These are phyloP conservation scores for Protonemura montana DNA, from an alignment of 2,888 invertebrate species.

Conservation along the genomic window DNA sequence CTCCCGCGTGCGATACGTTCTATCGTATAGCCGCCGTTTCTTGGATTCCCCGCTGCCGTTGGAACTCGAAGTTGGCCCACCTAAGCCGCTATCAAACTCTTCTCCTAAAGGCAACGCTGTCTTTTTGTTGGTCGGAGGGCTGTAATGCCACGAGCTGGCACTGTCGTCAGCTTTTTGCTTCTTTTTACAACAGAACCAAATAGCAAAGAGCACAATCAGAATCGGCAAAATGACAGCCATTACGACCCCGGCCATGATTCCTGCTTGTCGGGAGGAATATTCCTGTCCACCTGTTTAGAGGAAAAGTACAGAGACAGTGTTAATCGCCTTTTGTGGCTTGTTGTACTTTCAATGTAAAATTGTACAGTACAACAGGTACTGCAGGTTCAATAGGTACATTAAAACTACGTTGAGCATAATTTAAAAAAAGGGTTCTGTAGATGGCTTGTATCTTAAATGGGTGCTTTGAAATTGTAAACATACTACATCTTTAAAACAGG, in stretches of 20 bases:
- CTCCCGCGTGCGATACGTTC: slow-evolving; percentile 84
- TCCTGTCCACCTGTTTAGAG: slow-evolving; percentile 60
- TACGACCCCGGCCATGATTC: slow-evolving; percentile 77
- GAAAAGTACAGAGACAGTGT: slow-evolving; percentile 13
- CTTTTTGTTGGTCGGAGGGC: background rate
- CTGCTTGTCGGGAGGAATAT: slow-evolving; percentile 73
- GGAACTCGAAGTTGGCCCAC: slow-evolving; percentile 30
- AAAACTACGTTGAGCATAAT: too few species aligned
- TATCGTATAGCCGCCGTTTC: slow-evolving; percentile 79
- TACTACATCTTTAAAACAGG: too few species aligned
- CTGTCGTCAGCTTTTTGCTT: slow-evolving; percentile 23
- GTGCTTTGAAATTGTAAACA: too few species aligned
- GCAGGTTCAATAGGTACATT: too few species aligned
- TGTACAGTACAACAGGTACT: too few species aligned
- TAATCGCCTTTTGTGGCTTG: too few species aligned
- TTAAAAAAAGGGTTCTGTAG: too few species aligned
- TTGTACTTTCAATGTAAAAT: too few species aligned
- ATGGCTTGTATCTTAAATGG: too few species aligned
- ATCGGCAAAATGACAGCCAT: slow-evolving; percentile 74
- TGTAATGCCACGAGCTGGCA: slow-evolving; percentile 31
- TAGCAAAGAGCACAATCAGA: slow-evolving; percentile 55
- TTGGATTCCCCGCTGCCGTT: slow-evolving; percentile 56
- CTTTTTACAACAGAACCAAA: slow-evolving; percentile 36
- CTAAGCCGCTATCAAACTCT: slow-evolving; percentile 21
- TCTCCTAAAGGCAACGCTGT: background rate